These are phyloP conservation scores for Xanthia togata DNA, from an alignment of 2,888 invertebrate genomes.

Conservation along the genomic window DNA sequence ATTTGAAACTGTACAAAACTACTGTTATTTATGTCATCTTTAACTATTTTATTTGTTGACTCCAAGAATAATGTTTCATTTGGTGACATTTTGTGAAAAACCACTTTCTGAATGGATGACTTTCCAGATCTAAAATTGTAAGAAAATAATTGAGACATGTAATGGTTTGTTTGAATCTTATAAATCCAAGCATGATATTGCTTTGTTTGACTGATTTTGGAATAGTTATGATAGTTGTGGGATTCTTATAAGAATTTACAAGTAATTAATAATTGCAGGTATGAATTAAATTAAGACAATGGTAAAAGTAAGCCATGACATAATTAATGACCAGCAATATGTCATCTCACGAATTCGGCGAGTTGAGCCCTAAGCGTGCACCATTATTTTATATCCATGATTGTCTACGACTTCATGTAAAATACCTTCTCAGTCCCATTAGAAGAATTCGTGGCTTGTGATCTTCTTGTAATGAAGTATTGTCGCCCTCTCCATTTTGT, in stretches of 20 bases:
- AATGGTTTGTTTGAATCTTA: background rate
- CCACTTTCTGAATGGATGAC: slow-evolving; percentile 99
- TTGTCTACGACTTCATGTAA: slow-evolving; percentile 13
- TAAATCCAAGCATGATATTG: background rate
- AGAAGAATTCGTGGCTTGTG: slow-evolving; percentile 98
- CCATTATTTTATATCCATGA: slow-evolving; percentile 21
- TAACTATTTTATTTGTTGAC: slow-evolving; percentile 99
- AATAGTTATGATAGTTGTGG: background rate
- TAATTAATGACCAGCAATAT: background rate
- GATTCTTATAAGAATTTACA: background rate
- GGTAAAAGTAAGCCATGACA: background rate
- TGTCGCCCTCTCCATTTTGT: slow-evolving; percentile 93
- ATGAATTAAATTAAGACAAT: background rate
- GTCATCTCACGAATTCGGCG: slow-evolving; percentile 1
- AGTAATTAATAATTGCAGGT: background rate
- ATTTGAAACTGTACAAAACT: slow-evolving; percentile 99
- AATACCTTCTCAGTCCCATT: slow-evolving; percentile 97
- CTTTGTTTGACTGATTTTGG: background rate
- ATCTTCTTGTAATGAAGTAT: slow-evolving; percentile 92
- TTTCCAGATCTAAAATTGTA: slow-evolving; percentile 96
- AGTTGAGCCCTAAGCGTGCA: background rate
- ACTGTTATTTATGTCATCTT: slow-evolving; percentile 98
- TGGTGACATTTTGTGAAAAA: slow-evolving; percentile 99
- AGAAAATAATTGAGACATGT: background rate
- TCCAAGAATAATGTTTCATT: slow-evolving; percentile 99